Percentiles rank a stretch among this genome's conserved stretches.
Evolutionary conservation across 2,797 vertebrate species (phyloP).

Genomic region (Cygnus olor): DNA sequence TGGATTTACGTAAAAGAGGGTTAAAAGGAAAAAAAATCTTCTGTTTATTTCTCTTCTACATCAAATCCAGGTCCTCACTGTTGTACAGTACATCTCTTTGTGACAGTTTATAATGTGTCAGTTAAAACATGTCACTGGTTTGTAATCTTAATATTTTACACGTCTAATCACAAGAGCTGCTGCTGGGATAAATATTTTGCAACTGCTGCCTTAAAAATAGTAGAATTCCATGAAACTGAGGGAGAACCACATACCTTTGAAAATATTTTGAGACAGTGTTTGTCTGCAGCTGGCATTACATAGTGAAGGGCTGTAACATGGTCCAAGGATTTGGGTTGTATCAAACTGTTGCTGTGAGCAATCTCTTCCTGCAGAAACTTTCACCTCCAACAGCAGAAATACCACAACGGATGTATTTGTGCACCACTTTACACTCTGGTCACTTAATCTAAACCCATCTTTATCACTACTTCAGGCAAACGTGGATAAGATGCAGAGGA

Average conservation of each 20-base stretch:
- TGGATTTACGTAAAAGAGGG: not conserved
- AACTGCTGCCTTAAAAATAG: not conserved
- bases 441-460: not conserved
- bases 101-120: not conserved
- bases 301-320: not conserved
- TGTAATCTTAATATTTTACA: not conserved
- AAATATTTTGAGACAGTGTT: not conserved
- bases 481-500: constrained; percentile 40
- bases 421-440: constrained; percentile 9
- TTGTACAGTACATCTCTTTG: fast-evolving
- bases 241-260: not conserved
- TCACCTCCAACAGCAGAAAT: not conserved
- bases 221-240: not conserved
- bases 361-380: not conserved
- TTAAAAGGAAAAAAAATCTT: not conserved
- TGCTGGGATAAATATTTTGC: not conserved
- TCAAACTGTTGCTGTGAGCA: not conserved
- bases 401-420: not conserved
- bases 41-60: not conserved
- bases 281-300: not conserved
- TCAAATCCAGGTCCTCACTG: not conserved
- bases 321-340: not conserved
- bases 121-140: not conserved
- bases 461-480: not conserved
- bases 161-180: not conserved